Evolutionary conservation across 1,140 invertebrate species (phyloP).

Genomic region (Drosophila simulans): DNA sequence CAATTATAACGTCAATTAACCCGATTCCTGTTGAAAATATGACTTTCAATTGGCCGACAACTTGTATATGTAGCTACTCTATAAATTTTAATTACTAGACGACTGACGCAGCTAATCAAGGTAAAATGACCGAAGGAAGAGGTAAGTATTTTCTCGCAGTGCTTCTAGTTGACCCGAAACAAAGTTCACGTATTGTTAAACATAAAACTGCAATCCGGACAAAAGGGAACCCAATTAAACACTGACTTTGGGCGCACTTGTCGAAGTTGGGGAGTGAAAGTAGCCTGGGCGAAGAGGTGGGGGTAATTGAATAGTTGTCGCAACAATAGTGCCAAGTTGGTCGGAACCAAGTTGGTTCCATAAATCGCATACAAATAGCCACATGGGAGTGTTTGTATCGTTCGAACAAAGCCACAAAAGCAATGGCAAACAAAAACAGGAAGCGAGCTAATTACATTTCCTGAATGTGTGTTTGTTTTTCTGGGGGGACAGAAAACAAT

Average conservation of each 20-base stretch:
- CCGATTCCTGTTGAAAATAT: too few species aligned
- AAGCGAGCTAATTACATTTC: conserved; percentile 58
- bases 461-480: conserved; percentile 9
- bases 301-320: conserved; percentile 52
- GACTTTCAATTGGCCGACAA: too few species aligned
- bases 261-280: conserved; percentile 12
- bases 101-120: too few species aligned
- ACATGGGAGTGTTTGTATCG: conserved; percentile 53
- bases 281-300: not conserved
- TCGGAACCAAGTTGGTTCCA: conserved; percentile 34
- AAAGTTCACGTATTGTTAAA: conserved; percentile 23
- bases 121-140: too few species aligned
- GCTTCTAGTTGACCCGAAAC: not conserved
- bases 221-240: conserved; percentile 38
- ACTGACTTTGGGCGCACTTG: conserved; percentile 28
- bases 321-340: conserved; percentile 48
- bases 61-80: too few species aligned
- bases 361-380: conserved; percentile 56
- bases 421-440: conserved; percentile 56
- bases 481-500: conserved; percentile 47
- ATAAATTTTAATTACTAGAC: too few species aligned
- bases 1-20: conserved; percentile 34
- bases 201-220: conserved; percentile 10
- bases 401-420: conserved; percentile 49
- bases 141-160: not conserved